These are phyloP conservation scores for Vidua chalybeata DNA, from an alignment of 2,113 vertebrate genomes.

Conservation along the genomic window DNA sequence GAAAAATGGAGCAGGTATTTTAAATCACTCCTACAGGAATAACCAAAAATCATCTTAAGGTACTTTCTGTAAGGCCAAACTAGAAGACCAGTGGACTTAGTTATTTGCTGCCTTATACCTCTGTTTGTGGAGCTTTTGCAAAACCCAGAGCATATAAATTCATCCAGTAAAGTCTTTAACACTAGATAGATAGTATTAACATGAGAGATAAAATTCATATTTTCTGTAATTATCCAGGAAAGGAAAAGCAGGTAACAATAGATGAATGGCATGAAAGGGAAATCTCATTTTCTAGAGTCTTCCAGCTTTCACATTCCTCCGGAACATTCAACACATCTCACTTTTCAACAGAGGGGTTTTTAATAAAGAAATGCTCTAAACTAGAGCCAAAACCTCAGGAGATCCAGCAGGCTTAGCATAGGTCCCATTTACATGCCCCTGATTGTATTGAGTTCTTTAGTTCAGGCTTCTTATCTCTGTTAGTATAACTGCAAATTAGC, in stretches of 20 bases:
- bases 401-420: not conserved
- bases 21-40: constrained; percentile 8
- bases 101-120: not conserved
- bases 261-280: not conserved
- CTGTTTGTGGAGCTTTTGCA: not conserved
- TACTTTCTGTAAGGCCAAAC: not conserved
- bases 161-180: not conserved
- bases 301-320: constrained; percentile 7
- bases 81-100: not conserved
- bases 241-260: not conserved
- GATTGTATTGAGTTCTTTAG: constrained; percentile 24
- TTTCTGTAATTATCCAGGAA: not conserved
- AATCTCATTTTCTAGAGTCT: constrained; percentile 12
- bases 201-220: not conserved
- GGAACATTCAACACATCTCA: not conserved
- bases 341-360: not conserved
- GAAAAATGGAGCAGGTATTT: constrained; percentile 1
- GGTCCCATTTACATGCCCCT: constrained; percentile 11
- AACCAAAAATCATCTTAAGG: not conserved
- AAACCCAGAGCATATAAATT: not conserved
- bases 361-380: constrained; percentile 40
- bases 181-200: not conserved
- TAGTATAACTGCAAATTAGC: constrained; percentile 53
- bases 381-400: constrained; percentile 30
- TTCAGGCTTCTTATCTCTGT: constrained; percentile 50